Evolutionary conservation across 2,113 vertebrate genomes (phyloP).

Genomic region (Limanda limanda): DNA sequence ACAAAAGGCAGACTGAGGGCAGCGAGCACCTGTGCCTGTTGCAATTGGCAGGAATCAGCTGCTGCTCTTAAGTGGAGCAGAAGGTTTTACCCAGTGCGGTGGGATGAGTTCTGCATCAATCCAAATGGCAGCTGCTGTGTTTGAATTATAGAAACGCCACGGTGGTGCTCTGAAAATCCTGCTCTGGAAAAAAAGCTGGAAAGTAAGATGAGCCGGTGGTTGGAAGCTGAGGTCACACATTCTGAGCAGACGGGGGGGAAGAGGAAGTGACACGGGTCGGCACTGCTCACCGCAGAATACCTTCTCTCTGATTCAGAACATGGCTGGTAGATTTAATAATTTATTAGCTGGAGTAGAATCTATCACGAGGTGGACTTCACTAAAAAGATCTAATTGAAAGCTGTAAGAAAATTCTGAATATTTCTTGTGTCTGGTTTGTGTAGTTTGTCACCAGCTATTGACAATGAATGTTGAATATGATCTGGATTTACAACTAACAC

Average conservation of each 20-base stretch:
- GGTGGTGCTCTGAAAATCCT: constrained; percentile 31
- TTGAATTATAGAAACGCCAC: constrained; percentile 51
- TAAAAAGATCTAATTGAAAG: neutral
- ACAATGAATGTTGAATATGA: too few species aligned
- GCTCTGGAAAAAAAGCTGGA: constrained; percentile 34
- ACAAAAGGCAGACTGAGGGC: constrained; percentile 37
- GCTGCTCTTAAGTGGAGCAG: constrained; percentile 43
- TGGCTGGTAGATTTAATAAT: constrained; percentile 2
- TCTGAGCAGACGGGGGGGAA: neutral
- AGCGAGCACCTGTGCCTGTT: constrained; percentile 57
- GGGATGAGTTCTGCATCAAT: constrained; percentile 53
- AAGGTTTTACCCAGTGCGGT: constrained; percentile 50
- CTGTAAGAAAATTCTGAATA: neutral
- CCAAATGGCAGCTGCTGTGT: constrained; percentile 64
- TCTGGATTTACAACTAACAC: too few species aligned
- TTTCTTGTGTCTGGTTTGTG: neutral
- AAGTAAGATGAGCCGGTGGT: constrained; percentile 35
- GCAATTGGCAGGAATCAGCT: constrained; percentile 59
- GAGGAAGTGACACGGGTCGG: neutral
- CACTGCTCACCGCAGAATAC: too few species aligned
- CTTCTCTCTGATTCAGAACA: too few species aligned
- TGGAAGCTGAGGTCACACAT: constrained; percentile 10
- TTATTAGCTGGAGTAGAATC: too few species aligned
- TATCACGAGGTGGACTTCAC: neutral
- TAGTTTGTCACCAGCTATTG: neutral